phyloP scores from a whole-genome alignment of 2,888 invertebrate genomes.

The Elaeidobius kamerunicus region DNA sequence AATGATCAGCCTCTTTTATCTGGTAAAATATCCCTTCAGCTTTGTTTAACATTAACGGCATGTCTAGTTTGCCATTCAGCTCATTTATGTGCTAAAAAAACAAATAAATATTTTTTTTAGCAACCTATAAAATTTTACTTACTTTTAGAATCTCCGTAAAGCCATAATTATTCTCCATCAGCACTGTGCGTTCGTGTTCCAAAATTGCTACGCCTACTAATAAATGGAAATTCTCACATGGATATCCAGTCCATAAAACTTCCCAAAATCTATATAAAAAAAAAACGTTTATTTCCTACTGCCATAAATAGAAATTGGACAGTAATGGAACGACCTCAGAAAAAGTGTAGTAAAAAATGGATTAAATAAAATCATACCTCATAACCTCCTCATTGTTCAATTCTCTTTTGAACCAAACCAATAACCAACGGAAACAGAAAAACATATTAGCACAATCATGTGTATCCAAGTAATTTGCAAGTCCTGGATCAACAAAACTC shows the following conservation, averaged over 20 bases:
- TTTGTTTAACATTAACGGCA: conserved; percentile 75
- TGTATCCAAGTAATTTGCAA: conserved; percentile 80
- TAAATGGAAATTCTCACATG: conserved; percentile 93
- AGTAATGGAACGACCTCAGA: too few species aligned
- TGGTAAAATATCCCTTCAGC: conserved; percentile 94
- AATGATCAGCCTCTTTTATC: conserved; percentile 66
- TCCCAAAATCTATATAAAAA: conserved; percentile 73
- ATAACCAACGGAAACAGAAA: conserved; percentile 97
- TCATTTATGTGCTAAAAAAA: conserved; percentile 93
- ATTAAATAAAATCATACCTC: too few species aligned
- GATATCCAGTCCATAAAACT: conserved; percentile 91
- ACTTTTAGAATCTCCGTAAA: conserved; percentile 96
- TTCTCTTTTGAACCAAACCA: conserved; percentile 91
- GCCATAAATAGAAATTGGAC: too few species aligned
- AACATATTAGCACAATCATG: conserved; percentile 96
- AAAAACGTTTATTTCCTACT: too few species aligned
- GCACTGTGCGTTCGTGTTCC: conserved; percentile 78
- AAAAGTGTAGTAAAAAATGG: too few species aligned
- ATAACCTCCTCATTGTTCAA: conserved; percentile 83
- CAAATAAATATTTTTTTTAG: not conserved
- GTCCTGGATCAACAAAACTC: conserved; percentile 75
- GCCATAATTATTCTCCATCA: conserved; percentile 91
- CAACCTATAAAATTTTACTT: conserved; percentile 40
- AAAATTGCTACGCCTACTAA: conserved; percentile 91
- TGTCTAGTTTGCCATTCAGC: conserved; percentile 79